Evolutionary conservation across 2,113 vertebrate genomes (phyloP).

Genomic region (Mormoops blainvillei): DNA sequence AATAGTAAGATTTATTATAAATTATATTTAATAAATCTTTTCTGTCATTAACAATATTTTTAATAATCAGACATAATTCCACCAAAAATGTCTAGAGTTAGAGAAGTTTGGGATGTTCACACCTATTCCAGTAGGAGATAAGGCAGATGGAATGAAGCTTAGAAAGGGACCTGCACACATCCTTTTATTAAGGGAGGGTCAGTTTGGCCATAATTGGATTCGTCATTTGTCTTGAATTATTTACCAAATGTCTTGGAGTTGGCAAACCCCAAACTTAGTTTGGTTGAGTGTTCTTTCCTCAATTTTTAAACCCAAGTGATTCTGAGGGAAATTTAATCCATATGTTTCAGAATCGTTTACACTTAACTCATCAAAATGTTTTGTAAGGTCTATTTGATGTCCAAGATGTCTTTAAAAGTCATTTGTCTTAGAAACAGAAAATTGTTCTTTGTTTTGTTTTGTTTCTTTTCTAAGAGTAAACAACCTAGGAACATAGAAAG

Average conservation of each 20-base stretch:
- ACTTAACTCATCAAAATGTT: constrained; percentile 68
- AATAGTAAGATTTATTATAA: not conserved
- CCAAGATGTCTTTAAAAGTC: constrained; percentile 47
- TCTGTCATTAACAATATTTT: not conserved
- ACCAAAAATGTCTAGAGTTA: not conserved
- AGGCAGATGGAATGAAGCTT: not conserved
- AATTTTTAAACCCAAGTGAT: constrained; percentile 46
- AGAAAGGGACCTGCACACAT: not conserved
- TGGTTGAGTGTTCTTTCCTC: constrained; percentile 33
- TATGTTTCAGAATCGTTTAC: constrained; percentile 56
- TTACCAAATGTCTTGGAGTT: constrained; percentile 30
- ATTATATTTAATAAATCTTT: not conserved
- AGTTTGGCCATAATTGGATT: constrained; percentile 12
- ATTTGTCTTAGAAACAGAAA: constrained; percentile 51
- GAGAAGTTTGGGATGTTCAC: not conserved
- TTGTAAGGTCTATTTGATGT: constrained; percentile 66
- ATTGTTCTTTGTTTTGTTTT: constrained; percentile 36
- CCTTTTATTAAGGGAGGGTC: constrained; percentile 13
- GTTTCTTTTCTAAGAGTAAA: constrained; percentile 38
- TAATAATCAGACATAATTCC: not conserved
- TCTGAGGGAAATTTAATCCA: constrained; percentile 62
- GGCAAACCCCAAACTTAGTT: constrained; percentile 38
- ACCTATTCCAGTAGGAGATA: not conserved
- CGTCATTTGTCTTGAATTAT: constrained; percentile 51
- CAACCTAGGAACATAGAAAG: not conserved